Base-by-base conservation (phyloP, 2,113 vertebrate species). In the Calypte anna region DNA sequence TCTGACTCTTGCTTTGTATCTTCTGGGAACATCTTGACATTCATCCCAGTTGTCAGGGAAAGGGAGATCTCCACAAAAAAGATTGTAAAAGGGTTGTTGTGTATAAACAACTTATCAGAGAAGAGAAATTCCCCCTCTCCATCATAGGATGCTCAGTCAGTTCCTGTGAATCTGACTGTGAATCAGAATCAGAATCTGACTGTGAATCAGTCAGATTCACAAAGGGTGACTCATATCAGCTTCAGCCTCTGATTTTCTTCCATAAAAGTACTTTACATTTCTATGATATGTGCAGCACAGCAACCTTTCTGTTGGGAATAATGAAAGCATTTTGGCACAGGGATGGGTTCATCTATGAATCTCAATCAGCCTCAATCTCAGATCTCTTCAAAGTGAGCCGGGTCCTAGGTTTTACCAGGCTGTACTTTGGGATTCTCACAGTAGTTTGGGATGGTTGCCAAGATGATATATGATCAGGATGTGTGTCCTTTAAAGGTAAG, bases 201-300 rank as follows among this genome's bases (percentile, higher is more conserved):
- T n/a, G n/a, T n/a, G n/a, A n/a, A n/a, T n/a, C n/a, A n/a, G n/a
- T n/a, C n/a, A n/a, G 59, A 78, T 86, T 94, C 63, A 40, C 79
- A 67, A 54, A 63, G 74, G 33, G 23, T 82, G 82, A 93, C 43
- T 91, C 91, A 83, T 7, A 22, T 7, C 82, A 74, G 11, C 75
- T 70, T 51, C 81, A 62, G 21, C 27, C 68, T 50, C 3, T 64
- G 63, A 55, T 44, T 54, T 75, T 78, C 88, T 83, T 67, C 64
- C 48, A 12, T 61, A 75, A 88, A 95, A 96, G 91, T 83, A 43
- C 75, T 94, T 91, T 33, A 57, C 53, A 64, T 94, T 95, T 93
- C 82, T 75, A 6, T 54, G 90, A 90, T 67, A 82, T 68, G 27
- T 38, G 51, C 3, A 6, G 31, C 91, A 74, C 55, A 91, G 44